Base-by-base conservation (phyloP, 2,888 invertebrate genomes). In the Nomada ferruginata region DNA sequence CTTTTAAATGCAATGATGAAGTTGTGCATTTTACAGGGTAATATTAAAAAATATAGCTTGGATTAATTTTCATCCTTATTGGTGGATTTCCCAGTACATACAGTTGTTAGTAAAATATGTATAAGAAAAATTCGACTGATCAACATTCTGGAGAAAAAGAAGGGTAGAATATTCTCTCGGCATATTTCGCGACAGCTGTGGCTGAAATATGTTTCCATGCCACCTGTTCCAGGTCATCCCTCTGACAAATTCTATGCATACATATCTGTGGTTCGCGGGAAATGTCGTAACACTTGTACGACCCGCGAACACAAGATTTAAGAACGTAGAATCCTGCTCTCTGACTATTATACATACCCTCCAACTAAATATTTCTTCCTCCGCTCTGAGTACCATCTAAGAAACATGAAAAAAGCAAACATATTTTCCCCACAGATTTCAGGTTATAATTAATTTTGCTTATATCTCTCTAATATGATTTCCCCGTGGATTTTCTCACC, bases 251-350 rank as follows among this genome's bases (percentile, higher is more conserved):
- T 20, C 18, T 13, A n/a, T 15, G n/a, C 55, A 36, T 36, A 36
- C 36, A 36, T 36, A 7, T 36, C 13, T 55, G 13, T n/a, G 36
- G 13, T 20, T 63, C 15, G 2, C 42, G 26, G 26, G 42, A 44
- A 64, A 50, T 42, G 13, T 36, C 44, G 44, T 10, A 7, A 42
- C 36, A 9, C 4, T 55, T 15, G 11, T 15, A 13, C 23, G n/a
- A 15, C 57, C 36, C 64, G 44, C 29, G 47, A 29, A 36, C 73
- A 61, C 61, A 57, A 52, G 44, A 69, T 55, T 52, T 44, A 20
- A 20, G 44, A n/a, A 13, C 20, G 29, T 20, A 60, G 42, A n/a
- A 75, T 42, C 52, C 9, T 44, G 42, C 13, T 36, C 7, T 1
- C 36, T 7, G 36, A 36, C 7, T 36, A 36, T 36, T 36, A 7